Conservation (phyloP, 2,888 invertebrate species). For the Drosophila atroscutellata region DNA sequence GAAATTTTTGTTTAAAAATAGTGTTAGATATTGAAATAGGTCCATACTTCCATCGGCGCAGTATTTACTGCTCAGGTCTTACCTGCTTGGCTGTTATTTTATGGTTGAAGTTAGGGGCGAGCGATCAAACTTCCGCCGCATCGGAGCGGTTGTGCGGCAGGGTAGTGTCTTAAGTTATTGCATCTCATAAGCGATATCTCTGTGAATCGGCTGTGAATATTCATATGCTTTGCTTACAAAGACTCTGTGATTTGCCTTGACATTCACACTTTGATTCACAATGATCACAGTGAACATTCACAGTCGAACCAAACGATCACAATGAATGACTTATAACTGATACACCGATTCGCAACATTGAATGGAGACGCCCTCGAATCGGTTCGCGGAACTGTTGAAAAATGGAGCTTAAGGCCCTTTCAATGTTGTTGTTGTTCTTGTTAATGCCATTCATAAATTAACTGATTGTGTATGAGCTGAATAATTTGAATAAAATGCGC, state of each 20-base stretch:
- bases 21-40: background rate
- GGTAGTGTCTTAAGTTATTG: too few species aligned
- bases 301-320: background rate
- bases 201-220: background rate
- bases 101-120: too few species aligned
- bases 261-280: background rate
- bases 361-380: constrained; percentile 37
- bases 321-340: constrained; percentile 4
- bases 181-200: background rate
- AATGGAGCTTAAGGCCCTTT: constrained; percentile 32
- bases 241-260: background rate
- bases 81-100: too few species aligned
- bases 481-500: constrained; percentile 76
- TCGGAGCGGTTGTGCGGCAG: too few species aligned
- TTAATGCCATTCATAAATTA: constrained; percentile 38
- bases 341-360: constrained; percentile 33
- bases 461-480: constrained; percentile 72
- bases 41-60: too few species aligned
- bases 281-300: background rate
- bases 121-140: too few species aligned
- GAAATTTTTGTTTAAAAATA: background rate
- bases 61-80: too few species aligned
- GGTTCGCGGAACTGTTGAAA: constrained; percentile 59
- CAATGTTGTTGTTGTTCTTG: constrained; percentile 13
- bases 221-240: background rate